Evolutionary conservation across 2,113 vertebrate species (phyloP).

Genomic region (Microcebus murinus): DNA sequence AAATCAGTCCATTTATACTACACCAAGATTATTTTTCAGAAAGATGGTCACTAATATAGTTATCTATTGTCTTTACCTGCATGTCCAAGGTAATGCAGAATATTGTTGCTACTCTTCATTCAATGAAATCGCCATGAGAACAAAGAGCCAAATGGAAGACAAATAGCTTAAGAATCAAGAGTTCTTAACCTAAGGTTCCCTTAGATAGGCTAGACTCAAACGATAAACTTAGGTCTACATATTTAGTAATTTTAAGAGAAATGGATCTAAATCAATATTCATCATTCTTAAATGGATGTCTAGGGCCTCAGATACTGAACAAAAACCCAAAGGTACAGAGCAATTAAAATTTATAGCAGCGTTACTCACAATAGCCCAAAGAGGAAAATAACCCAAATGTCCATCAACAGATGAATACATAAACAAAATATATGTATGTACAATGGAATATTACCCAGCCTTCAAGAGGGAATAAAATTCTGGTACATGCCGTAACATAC

Average conservation of each 20-base stretch:
- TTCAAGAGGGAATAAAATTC: slow-evolving; percentile 7
- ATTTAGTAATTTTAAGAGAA: background rate
- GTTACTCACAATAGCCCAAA: background rate
- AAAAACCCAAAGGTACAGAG: background rate
- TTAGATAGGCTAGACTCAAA: background rate
- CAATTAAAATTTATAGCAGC: background rate
- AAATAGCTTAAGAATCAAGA: background rate
- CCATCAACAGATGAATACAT: background rate
- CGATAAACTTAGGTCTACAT: background rate
- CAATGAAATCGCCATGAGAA: background rate
- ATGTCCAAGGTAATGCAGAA: background rate
- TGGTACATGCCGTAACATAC: background rate
- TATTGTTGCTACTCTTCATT: background rate
- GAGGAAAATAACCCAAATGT: background rate
- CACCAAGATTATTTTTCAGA: background rate
- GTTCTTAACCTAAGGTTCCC: background rate
- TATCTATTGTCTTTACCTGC: background rate
- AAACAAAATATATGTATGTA: background rate
- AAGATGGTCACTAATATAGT: background rate
- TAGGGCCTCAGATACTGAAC: background rate
- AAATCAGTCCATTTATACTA: background rate
- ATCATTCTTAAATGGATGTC: background rate
- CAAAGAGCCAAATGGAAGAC: background rate
- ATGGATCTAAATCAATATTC: background rate
- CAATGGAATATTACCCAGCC: background rate